Conservation (phyloP, 2,797 vertebrate genomes). For the Lerista edwardsae region DNA sequence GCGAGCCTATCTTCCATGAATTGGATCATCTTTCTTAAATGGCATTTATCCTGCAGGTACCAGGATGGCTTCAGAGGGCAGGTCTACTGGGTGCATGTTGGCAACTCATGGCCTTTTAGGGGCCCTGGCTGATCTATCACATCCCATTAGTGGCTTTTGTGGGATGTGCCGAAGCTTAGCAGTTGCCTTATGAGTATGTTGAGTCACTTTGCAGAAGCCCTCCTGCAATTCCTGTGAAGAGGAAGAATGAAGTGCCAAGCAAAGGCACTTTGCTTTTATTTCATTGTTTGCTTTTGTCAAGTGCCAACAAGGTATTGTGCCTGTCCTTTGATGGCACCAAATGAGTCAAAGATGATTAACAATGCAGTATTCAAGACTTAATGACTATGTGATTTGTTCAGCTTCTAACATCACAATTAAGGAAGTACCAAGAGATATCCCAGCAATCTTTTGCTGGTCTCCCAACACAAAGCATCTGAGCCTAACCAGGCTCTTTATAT, state of each 20-base stretch:
- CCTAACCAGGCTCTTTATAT: neutral
- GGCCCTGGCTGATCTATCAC: too few species aligned
- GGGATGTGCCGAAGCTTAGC: too few species aligned
- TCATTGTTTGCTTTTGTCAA: slow-evolving; percentile 4
- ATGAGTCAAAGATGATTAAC: neutral
- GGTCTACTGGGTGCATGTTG: too few species aligned
- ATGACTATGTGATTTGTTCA: neutral
- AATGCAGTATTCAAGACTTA: neutral
- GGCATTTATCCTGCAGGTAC: too few species aligned
- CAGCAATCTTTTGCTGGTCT: neutral
- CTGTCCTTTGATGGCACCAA: neutral
- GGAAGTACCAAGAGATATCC: neutral
- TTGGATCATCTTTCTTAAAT: too few species aligned
- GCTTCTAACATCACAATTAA: neutral
- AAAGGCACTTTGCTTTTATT: neutral
- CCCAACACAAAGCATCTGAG: neutral
- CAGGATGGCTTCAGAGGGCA: too few species aligned
- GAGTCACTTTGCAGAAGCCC: too few species aligned
- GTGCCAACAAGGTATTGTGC: neutral
- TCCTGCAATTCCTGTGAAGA: too few species aligned
- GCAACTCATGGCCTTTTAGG: too few species aligned
- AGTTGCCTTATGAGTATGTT: too few species aligned
- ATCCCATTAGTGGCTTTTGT: too few species aligned
- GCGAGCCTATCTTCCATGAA: neutral
- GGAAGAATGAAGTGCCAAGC: too few species aligned